Conservation (phyloP, 2,113 vertebrate genomes). For the Austrofundulus limnaeus region DNA sequence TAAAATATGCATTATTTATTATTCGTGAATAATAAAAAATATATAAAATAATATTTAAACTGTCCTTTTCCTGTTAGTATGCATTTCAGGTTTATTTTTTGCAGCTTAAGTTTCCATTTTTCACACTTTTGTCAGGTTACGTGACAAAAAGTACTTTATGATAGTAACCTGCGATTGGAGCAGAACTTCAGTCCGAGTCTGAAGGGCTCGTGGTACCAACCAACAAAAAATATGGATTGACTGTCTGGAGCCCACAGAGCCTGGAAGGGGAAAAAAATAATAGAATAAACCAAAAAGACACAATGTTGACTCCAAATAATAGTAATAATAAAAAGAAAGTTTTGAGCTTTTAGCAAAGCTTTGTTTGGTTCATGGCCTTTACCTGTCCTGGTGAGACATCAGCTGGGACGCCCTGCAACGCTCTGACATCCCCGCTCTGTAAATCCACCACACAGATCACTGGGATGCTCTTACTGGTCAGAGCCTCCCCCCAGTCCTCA, state of each 20-base stretch:
- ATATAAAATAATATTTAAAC: no score
- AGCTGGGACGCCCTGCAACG: slow-evolving; percentile 65
- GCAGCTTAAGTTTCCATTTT: no score
- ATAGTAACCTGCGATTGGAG: slow-evolving; percentile 76
- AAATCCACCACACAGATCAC: slow-evolving; percentile 75
- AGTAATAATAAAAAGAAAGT: neutral
- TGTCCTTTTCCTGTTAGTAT: no score
- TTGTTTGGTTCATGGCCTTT: neutral
- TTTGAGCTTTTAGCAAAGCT: neutral
- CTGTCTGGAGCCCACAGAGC: slow-evolving; percentile 72
- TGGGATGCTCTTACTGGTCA: slow-evolving; percentile 72
- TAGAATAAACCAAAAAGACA: neutral
- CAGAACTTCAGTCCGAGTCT: slow-evolving; percentile 81
- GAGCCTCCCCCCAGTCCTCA: slow-evolving; percentile 81
- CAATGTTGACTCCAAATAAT: neutral
- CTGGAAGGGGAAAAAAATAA: slow-evolving; percentile 50
- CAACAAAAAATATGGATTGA: slow-evolving; percentile 71
- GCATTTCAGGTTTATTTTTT: no score
- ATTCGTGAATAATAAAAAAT: no score
- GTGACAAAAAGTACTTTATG: neutral
- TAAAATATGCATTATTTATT: no score
- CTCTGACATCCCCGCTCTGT: slow-evolving; percentile 33
- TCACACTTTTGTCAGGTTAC: neutral
- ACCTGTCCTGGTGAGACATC: slow-evolving; percentile 81
- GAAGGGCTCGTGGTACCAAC: slow-evolving; percentile 80